Conservation (phyloP, 2,797 vertebrate species). For the Streptopelia turtur region DNA sequence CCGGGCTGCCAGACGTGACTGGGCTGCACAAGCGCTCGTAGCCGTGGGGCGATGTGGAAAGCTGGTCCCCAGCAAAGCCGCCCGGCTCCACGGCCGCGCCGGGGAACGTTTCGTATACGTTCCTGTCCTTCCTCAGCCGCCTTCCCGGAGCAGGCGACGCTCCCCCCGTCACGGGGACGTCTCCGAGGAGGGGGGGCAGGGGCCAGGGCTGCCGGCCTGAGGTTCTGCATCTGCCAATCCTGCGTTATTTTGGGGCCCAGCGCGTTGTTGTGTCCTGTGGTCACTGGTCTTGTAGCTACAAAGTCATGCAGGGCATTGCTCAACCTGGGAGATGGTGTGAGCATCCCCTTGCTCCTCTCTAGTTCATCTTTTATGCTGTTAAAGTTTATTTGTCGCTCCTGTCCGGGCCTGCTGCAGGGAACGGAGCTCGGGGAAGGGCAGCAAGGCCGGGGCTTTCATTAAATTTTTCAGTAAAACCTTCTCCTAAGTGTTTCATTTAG, state of each 20-base stretch:
- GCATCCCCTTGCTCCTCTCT: neutral
- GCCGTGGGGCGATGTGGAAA: constrained; percentile 36
- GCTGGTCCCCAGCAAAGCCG: neutral
- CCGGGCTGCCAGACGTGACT: constrained; percentile 1
- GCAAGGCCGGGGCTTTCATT: too few species aligned
- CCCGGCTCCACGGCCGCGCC: neutral
- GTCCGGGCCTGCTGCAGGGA: fast-evolving
- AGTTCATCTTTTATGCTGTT: neutral
- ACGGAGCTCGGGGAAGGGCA: fast-evolving
- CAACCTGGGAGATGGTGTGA: neutral
- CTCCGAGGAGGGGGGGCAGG: neutral
- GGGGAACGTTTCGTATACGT: neutral
- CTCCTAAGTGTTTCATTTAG: too few species aligned
- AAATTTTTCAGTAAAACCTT: too few species aligned
- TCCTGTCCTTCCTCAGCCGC: neutral
- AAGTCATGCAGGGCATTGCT: neutral
- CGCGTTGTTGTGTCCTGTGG: fast-evolving
- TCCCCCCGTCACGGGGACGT: neutral
- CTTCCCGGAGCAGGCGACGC: neutral
- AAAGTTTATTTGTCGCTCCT: neutral
- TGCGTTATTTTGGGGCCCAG: fast-evolving
- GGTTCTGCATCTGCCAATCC: neutral
- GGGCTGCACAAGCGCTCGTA: neutral
- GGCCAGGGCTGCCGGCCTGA: neutral
- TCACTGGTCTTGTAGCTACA: fast-evolving